phyloP scores from a whole-genome alignment of 2,888 invertebrate genomes.

The Leucoma salicis region DNA sequence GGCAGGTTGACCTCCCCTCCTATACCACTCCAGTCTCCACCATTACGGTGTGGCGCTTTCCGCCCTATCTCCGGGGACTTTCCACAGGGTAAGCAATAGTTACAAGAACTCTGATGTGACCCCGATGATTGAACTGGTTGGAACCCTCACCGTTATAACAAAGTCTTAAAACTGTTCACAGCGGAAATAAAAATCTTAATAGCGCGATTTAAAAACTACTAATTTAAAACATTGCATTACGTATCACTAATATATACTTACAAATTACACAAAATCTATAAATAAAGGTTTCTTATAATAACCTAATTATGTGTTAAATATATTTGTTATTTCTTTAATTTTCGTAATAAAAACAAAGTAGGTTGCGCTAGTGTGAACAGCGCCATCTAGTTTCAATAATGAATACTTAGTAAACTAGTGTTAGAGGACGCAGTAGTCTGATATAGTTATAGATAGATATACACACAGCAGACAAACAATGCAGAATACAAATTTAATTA shows the following conservation, averaged over 20 bases:
- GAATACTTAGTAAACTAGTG: no score
- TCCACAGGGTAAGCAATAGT: slow-evolving; percentile 72
- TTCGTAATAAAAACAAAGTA: neutral
- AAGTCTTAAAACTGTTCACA: slow-evolving; percentile 19
- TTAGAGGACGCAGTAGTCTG: no score
- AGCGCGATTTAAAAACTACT: slow-evolving; percentile 51
- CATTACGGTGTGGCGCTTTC: slow-evolving; percentile 71
- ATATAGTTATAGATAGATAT: no score
- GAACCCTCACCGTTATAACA: slow-evolving; percentile 43
- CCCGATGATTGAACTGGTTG: slow-evolving; percentile 74
- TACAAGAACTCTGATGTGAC: slow-evolving; percentile 64
- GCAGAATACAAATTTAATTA: no score
- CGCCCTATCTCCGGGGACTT: slow-evolving; percentile 81
- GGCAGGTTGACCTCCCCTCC: slow-evolving; percentile 68
- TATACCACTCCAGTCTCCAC: slow-evolving; percentile 53
- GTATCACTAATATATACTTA: neutral
- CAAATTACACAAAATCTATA: neutral
- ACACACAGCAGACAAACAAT: no score
- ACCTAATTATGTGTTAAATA: neutral
- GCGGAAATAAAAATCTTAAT: slow-evolving; percentile 37
- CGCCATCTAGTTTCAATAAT: slow-evolving; percentile 58
- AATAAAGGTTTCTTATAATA: neutral
- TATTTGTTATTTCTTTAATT: neutral
- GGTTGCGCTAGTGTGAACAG: slow-evolving; percentile 11
- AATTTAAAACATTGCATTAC: neutral